Evolutionary conservation across 2,113 vertebrate genomes (phyloP).

Genomic region (Phaethon lepturus): DNA sequence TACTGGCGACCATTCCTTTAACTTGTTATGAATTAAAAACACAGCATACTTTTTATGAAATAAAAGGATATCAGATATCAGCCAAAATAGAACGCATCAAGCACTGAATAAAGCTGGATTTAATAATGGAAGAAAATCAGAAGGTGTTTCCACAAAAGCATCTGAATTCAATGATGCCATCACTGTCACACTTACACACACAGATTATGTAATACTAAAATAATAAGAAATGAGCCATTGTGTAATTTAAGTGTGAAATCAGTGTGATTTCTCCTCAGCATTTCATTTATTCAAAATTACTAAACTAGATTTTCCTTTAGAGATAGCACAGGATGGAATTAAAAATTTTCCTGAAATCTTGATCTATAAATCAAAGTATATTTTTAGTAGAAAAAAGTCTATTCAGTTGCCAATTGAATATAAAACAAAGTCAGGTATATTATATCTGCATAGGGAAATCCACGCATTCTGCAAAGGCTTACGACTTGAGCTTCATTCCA

Average conservation of each 20-base stretch:
- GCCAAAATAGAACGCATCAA: not conserved
- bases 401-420: not conserved
- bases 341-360: not conserved
- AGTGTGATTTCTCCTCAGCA: not conserved
- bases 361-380: not conserved
- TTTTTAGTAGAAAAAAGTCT: not conserved
- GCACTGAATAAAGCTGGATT: not conserved
- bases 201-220: not conserved
- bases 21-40: not conserved
- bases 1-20: not conserved
- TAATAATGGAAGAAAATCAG: not conserved
- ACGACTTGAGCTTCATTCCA: not conserved
- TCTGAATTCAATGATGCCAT: not conserved
- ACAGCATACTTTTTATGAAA: not conserved
- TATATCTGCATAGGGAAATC: not conserved
- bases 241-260: not conserved
- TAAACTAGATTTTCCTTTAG: not conserved
- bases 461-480: not conserved
- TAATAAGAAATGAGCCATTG: not conserved
- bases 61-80: not conserved
- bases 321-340: not conserved
- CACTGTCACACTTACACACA: accelerated
- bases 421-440: not conserved
- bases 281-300: not conserved
- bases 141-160: not conserved